These are phyloP conservation scores for Mesoligia furuncula DNA, from an alignment of 2,888 invertebrate genomes.

Conservation along the genomic window DNA sequence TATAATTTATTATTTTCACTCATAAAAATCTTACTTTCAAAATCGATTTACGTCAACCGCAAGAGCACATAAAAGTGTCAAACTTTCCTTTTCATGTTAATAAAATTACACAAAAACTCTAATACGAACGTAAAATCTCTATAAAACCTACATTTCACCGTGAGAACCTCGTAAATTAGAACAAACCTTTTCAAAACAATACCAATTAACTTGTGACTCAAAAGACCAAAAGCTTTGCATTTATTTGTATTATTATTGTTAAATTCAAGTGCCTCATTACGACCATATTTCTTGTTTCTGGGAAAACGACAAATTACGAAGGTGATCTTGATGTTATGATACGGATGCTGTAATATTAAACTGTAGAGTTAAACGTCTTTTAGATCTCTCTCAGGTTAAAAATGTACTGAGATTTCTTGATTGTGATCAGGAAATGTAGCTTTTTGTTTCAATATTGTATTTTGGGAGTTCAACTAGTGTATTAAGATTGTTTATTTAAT, in stretches of 20 bases:
- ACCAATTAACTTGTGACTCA: conserved; percentile 74
- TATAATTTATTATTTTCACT: not conserved
- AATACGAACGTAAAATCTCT: conserved; percentile 5
- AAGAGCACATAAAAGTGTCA: conserved; percentile 18
- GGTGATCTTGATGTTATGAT: conserved; percentile 79
- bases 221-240: conserved; percentile 45
- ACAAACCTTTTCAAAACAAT: conserved; percentile 61
- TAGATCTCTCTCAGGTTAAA: conserved; percentile 66
- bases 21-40: conserved; percentile 18
- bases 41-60: conserved; percentile 47
- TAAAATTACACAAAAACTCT: conserved; percentile 20
- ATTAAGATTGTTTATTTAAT: not conserved
- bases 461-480: not conserved
- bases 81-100: conserved; percentile 32
- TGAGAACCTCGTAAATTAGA: conserved; percentile 62
- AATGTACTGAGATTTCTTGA: not conserved
- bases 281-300: conserved; percentile 75
- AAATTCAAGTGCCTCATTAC: conserved; percentile 73
- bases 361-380: conserved; percentile 75
- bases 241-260: conserved; percentile 65
- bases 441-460: too few species aligned
- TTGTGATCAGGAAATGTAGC: conserved; percentile 7
- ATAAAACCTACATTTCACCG: conserved; percentile 35
- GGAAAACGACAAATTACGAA: conserved; percentile 85
- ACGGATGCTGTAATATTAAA: conserved; percentile 71